Evolutionary conservation across 2,797 vertebrate species (phyloP), one percentile per base, ranked within the genome.

Genomic region (Spondyliosoma cantharus): DNA sequence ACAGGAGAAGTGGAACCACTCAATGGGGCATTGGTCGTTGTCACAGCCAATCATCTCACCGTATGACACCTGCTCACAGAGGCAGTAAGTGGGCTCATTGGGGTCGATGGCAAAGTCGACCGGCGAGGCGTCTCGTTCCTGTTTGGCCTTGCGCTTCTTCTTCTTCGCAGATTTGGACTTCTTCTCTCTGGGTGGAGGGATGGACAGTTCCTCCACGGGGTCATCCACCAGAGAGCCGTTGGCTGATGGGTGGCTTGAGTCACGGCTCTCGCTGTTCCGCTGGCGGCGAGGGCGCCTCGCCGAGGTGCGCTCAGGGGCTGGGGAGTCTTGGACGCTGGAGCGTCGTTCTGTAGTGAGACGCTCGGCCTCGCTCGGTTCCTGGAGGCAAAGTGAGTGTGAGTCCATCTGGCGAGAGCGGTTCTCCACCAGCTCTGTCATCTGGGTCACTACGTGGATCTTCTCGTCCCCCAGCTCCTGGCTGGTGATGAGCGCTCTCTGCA

Each of bases 41-140:
- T 99, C 98, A 72, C 98, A 99, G 24, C 98, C 98, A 45, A 99
- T 99, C 98, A 99, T 99, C 91, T 99, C 98, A 0, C 98, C 98
- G 0, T 98, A 99, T 58, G 98, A 99, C 90, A 99, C 98, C 88
- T 99, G 98, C 93, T 98, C 96, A 58, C 98, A 99, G 46, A 99
- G 94, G 88, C 98, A 99, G 90, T 99, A 99, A 22, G 98, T 99
- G 49, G 98, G 98, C 93, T 99, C 98, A 46, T 99, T 98, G 67
- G 98, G 98, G 90, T 99, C 98, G 19, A 99, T 97, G 71, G 96
- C 95, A 71, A 97, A 98, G 73, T 99, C 97, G 17, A 97, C 96
- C 0, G 98, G 98, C 0, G 98, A 99, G 15, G 96, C 93, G 19
- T 98, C 97, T 9, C 97, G 95, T 84, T 98, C 98, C 85, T 97